Evolutionary conservation across 2,888 invertebrate species (phyloP), one percentile per base, ranked within the genome.

Genomic region (Morpho deidamia): DNA sequence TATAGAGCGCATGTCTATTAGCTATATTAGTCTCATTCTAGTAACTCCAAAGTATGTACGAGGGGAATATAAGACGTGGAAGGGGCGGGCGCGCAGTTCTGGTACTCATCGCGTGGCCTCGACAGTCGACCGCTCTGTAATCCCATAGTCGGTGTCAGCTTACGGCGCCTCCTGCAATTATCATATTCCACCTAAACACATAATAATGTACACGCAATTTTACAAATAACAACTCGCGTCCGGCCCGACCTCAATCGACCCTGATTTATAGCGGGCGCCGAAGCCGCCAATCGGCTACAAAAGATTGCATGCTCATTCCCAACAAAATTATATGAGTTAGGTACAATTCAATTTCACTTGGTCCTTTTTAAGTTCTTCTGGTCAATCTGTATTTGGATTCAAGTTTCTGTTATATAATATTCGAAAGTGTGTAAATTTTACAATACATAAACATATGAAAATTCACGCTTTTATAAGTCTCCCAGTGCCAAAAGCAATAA

Each of bases 171-270:
- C 82, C 74, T 72, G 81, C 86, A 89, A 89, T 89, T 89, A 88
- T 89, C 85, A 86, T 87, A 87, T 87, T 87, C 86, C 84, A 85
- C 83, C 88, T 87, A 88, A 88, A 88, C 86, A 87, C 84, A 86
- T 87, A 84, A 87, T 87, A 87, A 85, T 84, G 87, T 83, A 84
- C 86, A 83, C 82, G 88, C 87, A 87, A 89, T 89, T 87, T 89
- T 81, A 85, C 84, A 87, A 89, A 88, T 88, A 88, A 81, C 85
- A 86, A 80, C 84, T 74, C 70, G 75, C 79, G 85, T 82, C 83
- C 83, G 84, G 73, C 74, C 74, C 82, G 81, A 80, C 83, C 81
- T 80, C 83, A 79, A 83, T 83, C 81, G 79, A 74, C 62, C 64
- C 76, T 86, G 86, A 87, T 86, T 87, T 87, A 87, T 83, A 74